Percentiles rank a stretch among this genome's conserved stretches.
These are phyloP conservation scores for Turnix velox DNA, from an alignment of 2,113 vertebrate genomes.

Conservation along the genomic window DNA sequence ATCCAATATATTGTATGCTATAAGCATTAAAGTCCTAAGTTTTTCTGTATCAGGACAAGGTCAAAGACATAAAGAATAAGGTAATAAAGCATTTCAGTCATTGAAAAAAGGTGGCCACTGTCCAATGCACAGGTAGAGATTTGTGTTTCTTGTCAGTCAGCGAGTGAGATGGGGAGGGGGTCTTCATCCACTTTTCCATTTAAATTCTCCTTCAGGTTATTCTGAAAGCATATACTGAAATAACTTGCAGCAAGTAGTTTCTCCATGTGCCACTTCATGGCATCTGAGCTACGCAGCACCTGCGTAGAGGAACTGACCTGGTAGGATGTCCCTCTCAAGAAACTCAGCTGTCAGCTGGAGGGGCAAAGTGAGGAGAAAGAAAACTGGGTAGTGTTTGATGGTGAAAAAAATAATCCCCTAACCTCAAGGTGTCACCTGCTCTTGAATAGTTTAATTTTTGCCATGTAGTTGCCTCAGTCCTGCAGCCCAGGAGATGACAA, in stretches of 20 bases:
- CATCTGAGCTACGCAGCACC: background rate
- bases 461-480: background rate
- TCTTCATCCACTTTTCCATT: background rate
- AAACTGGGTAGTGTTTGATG: background rate
- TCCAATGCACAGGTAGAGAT: background rate
- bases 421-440: slow-evolving; percentile 17
- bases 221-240: background rate
- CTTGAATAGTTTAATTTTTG: slow-evolving; percentile 18
- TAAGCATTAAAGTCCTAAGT: slow-evolving; percentile 10
- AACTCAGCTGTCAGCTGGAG: background rate
- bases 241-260: background rate
- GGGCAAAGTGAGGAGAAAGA: background rate
- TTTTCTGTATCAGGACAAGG: slow-evolving; percentile 33
- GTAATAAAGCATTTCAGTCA: background rate
- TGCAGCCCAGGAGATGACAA: background rate
- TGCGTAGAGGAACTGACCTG: background rate
- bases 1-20: background rate
- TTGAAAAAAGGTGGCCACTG: background rate
- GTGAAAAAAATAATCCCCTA: background rate
- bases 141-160: background rate
- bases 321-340: background rate
- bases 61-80: slow-evolving; percentile 44
- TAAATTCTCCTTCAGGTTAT: background rate
- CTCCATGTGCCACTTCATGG: background rate
- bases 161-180: background rate